These are phyloP conservation scores for Columba guinea DNA, from an alignment of 2,797 vertebrate species.

Conservation along the genomic window DNA sequence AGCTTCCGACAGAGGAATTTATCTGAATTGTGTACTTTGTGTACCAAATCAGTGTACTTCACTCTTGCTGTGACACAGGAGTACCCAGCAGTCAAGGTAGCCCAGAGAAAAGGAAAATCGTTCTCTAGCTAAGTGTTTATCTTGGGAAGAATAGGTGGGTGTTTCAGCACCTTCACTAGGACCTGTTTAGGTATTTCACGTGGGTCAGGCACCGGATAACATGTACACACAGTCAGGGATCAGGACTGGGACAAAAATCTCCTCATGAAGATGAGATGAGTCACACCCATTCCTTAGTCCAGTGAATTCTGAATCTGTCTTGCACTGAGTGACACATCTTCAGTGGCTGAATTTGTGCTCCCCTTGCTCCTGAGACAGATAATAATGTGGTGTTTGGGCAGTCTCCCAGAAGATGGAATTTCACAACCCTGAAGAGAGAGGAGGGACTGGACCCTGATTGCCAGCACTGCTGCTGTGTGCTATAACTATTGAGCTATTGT, in stretches of 20 bases:
- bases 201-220: background rate
- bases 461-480: background rate
- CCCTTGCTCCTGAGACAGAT: background rate
- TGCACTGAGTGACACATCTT: background rate
- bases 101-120: background rate
- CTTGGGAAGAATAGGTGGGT: background rate
- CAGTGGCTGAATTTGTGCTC: background rate
- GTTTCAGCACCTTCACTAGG: background rate
- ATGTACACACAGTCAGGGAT: background rate
- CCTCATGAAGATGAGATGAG: background rate
- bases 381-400: background rate
- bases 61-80: background rate
- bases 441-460: background rate
- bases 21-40: background rate
- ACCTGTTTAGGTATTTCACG: background rate
- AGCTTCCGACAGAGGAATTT: background rate
- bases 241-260: rapidly evolving
- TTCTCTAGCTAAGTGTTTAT: background rate
- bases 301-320: background rate
- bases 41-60: background rate
- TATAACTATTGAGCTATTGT: background rate
- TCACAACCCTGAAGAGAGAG: background rate
- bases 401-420: background rate
- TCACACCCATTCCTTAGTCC: background rate
- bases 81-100: background rate